A percentile compares a stretch with the other conserved stretches of the same genome.
Evolutionary conservation across 1,140 invertebrate species (phyloP).

Genomic region (Dendrolimus kikuchii): DNA sequence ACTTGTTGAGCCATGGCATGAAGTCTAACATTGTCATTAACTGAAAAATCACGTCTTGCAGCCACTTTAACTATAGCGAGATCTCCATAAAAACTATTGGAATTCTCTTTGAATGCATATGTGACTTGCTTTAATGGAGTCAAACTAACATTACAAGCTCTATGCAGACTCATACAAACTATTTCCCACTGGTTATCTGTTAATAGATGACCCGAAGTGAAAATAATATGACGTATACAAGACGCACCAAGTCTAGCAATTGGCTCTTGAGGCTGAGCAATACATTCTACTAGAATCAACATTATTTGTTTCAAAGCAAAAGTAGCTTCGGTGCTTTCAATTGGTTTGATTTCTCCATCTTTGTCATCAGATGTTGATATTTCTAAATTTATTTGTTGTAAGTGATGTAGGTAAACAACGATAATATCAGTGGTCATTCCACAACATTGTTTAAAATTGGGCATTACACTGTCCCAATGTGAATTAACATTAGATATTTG

Average conservation of each 20-base stretch:
- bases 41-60: conserved; percentile 86
- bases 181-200: conserved; percentile 90
- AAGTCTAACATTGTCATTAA: conserved; percentile 85
- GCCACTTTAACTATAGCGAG: conserved; percentile 94
- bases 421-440: conserved; percentile 92
- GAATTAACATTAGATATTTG: conserved; percentile 79
- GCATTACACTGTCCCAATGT: conserved; percentile 82
- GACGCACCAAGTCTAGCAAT: conserved; percentile 93
- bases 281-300: conserved; percentile 91
- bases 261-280: conserved; percentile 89
- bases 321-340: conserved; percentile 76
- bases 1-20: conserved; percentile 90
- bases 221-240: conserved; percentile 90
- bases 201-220: conserved; percentile 86
- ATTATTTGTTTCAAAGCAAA: conserved; percentile 90
- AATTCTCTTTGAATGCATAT: conserved; percentile 89
- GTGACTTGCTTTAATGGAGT: conserved; percentile 89
- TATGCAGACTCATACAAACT: conserved; percentile 83
- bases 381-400: conserved; percentile 57
- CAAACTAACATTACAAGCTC: conserved; percentile 87
- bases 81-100: conserved; percentile 95
- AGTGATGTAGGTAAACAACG: conserved; percentile 82
- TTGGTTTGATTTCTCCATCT: conserved; percentile 54
- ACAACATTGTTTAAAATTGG: conserved; percentile 95
- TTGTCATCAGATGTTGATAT: conserved; percentile 40